Base-by-base conservation (phyloP, 2,113 vertebrate species). In the Fulica atra region DNA sequence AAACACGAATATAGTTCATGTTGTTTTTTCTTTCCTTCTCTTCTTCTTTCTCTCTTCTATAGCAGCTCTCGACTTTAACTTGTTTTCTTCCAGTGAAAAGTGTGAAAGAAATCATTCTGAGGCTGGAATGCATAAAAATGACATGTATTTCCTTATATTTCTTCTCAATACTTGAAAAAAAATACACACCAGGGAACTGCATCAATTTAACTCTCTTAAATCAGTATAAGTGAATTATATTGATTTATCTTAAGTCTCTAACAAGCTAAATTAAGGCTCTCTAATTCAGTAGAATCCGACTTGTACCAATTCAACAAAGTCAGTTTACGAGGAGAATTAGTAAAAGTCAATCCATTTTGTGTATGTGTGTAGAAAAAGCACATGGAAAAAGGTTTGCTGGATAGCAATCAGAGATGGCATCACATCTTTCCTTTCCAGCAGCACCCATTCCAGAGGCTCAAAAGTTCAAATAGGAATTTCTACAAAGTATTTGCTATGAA, bases 221-320 rank as follows among this genome's bases (percentile, higher is more conserved):
- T 89, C n/a, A 73, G 28, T 70, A 21, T 63, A 89, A 96, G 21
- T 74, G 81, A 92, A 86, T 88, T 54, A 66, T 63, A 94, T 78
- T 95, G 86, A 84, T 91, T 91, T 70, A 70, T 31, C 46, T 70
- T 91, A 89, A 86, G 78, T 94, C 29, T 73, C 23, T 91, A 94
- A 91, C 40, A 77, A 88, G 72, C 46, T 84, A 89, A 91, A 81
- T 70, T 28, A 92, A 84, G 48, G 46, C 15, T 65, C 40, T 81
- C 16, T 78, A 78, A 95, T 66, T 78, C 40, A 61, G 69, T 20
- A 91, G 42, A 81, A 91, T 3, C 9, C 59, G 44, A 70, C 31
- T 42, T 73, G 19, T 86, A 77, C 5, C 56, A 81, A 59, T 84
- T 91, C 42, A 94, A 81, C 40, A 74, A 83, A 77, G 40, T 54